These are phyloP conservation scores for Tyrophagus putrescentiae DNA, from an alignment of 1,140 invertebrate species.

Conservation along the genomic window DNA sequence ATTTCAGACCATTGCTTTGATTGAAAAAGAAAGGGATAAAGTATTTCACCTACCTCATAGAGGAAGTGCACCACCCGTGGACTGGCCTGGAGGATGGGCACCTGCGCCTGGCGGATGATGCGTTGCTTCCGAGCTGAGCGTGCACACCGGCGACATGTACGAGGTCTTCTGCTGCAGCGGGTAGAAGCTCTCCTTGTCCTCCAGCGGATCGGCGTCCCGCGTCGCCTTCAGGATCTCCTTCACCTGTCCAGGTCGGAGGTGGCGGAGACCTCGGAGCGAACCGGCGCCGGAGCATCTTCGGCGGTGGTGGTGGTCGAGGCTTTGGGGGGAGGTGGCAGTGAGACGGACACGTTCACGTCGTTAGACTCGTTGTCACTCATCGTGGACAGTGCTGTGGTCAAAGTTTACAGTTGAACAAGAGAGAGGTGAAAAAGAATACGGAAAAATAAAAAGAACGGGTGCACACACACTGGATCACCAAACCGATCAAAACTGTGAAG, in stretches of 20 bases:
- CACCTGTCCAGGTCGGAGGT: constrained; percentile 15
- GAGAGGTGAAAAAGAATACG: no score
- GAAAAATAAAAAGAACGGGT: no score
- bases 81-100: constrained; percentile 22
- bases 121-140: constrained; percentile 22
- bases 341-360: background rate
- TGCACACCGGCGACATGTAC: constrained; percentile 21
- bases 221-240: constrained; percentile 16
- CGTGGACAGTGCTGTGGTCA: background rate
- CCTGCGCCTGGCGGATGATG: constrained; percentile 23
- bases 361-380: constrained; percentile 12
- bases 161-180: constrained; percentile 18
- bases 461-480: no score
- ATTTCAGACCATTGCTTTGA: background rate
- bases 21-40: background rate
- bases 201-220: constrained; percentile 16
- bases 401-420: no score
- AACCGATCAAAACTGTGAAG: no score
- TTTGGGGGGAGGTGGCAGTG: background rate
- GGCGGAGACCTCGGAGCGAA: background rate
- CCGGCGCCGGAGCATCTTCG: background rate
- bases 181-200: constrained; percentile 20
- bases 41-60: constrained; percentile 22
- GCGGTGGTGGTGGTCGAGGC: background rate
- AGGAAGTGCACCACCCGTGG: constrained; percentile 22